Percentiles rank a stretch among this genome's conserved stretches.
Conservation (phyloP, 1,140 invertebrate genomes). For the Callitettix versicolor region DNA sequence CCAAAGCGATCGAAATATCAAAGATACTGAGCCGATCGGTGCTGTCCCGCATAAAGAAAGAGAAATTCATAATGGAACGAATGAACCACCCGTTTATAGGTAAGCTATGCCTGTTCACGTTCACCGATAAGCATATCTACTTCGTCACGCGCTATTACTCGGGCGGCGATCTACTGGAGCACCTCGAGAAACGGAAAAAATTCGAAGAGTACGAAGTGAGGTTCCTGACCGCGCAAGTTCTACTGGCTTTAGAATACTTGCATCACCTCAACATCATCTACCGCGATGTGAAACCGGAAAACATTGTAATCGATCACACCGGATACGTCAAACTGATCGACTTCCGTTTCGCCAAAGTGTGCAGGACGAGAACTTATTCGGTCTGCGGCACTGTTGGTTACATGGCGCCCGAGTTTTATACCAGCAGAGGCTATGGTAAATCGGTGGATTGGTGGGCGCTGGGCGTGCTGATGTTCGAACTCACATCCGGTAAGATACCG, state of each 20-base stretch:
- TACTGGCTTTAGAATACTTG: constrained; percentile 87
- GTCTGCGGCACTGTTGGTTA: constrained; percentile 95
- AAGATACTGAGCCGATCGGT: constrained; percentile 78
- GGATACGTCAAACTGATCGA: constrained; percentile 49
- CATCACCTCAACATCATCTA: constrained; percentile 84
- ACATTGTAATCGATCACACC: constrained; percentile 71
- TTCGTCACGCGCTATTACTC: constrained; percentile 68
- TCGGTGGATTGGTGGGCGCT: constrained; percentile 96
- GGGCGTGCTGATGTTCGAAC: constrained; percentile 77
- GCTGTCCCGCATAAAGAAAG: constrained; percentile 71
- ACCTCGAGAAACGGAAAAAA: constrained; percentile 46
- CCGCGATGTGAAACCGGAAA: constrained; percentile 92
- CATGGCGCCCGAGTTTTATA: constrained; percentile 85
- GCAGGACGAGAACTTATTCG: constrained; percentile 60
- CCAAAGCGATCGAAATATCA: constrained; percentile 85
- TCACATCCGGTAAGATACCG: constrained; percentile 71
- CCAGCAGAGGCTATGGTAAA: constrained; percentile 90
- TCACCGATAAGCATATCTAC: constrained; percentile 76
- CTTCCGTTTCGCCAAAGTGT: constrained; percentile 18
- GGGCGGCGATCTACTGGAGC: constrained; percentile 77
- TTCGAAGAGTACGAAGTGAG: constrained; percentile 70
- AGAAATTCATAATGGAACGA: constrained; percentile 72
- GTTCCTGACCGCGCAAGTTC: constrained; percentile 89
- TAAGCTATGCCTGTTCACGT: constrained; percentile 73
- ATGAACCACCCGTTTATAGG: constrained; percentile 76